A percentile compares a stretch with the other conserved stretches of the same genome.
Evolutionary conservation across 2,888 invertebrate genomes (phyloP).

Genomic region (Dolichopus griseipennis): DNA sequence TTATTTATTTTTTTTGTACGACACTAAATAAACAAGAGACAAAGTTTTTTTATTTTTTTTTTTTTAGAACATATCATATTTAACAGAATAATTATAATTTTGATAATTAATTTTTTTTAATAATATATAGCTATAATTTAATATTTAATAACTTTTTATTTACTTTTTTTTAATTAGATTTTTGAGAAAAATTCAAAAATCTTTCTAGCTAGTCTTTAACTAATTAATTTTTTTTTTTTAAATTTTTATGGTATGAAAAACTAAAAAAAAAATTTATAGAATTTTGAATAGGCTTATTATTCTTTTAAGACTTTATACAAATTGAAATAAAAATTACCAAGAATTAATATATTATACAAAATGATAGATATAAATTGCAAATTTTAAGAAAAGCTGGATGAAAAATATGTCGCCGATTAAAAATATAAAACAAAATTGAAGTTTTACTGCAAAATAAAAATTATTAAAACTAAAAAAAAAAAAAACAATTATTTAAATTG

Average conservation of each 20-base stretch:
- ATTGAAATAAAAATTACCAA: too few relatives aligned
- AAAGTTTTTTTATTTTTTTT: background rate
- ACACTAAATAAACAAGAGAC: constrained; percentile 9
- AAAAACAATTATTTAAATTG: too few relatives aligned
- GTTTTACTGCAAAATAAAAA: too few relatives aligned
- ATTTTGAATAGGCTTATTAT: background rate
- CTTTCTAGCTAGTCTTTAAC: background rate
- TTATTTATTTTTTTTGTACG: constrained; percentile 9
- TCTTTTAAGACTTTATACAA: too few relatives aligned
- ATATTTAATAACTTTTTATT: background rate
- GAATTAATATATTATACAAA: too few relatives aligned
- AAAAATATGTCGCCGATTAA: too few relatives aligned
- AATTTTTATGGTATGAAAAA: background rate
- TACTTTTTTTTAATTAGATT: background rate
- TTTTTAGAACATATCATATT: constrained; percentile 1
- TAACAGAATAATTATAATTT: constrained; percentile 8
- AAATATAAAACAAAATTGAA: too few relatives aligned
- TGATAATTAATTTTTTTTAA: background rate
- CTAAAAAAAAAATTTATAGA: background rate
- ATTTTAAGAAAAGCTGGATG: too few relatives aligned
- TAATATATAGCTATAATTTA: constrained; percentile 5
- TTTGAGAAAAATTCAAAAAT: constrained; percentile 9
- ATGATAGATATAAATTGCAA: too few relatives aligned
- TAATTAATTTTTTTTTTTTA: constrained; percentile 3
- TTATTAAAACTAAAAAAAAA: too few relatives aligned